These are phyloP conservation scores for Apamea crenata DNA, from an alignment of 2,888 invertebrate genomes.

Conservation along the genomic window DNA sequence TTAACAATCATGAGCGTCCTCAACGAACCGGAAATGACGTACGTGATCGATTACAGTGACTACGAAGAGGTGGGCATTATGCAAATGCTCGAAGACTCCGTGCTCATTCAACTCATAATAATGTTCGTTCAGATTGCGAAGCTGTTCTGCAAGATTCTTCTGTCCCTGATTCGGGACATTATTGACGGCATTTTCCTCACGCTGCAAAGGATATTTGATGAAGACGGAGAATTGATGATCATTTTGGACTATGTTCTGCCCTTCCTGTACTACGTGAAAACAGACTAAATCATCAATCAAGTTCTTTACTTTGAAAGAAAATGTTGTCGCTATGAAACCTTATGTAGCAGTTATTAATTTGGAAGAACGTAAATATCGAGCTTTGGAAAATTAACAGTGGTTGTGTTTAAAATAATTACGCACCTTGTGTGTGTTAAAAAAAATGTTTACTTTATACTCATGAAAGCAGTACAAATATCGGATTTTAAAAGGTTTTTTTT, in stretches of 20 bases:
- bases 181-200: background rate
- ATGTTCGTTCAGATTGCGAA: background rate
- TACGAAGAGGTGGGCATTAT: background rate
- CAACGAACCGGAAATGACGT: background rate
- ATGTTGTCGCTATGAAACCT: background rate
- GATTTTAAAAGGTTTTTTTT: background rate
- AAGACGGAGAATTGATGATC: conserved; percentile 19
- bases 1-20: background rate
- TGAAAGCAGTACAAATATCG: conserved; percentile 32
- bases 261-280: conserved; percentile 19
- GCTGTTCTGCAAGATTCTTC: background rate
- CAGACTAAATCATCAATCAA: background rate
- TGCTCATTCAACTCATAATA: conserved; percentile 16
- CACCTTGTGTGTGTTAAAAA: background rate
- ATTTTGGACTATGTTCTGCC: conserved; percentile 25
- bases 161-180: background rate
- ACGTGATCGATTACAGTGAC: background rate
- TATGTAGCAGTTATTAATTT: background rate
- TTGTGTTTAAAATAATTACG: background rate
- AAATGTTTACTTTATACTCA: conserved; percentile 17
- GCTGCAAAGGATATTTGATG: background rate
- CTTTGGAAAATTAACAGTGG: background rate
- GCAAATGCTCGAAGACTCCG: background rate
- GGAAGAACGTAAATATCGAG: background rate
- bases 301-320: background rate